These are phyloP conservation scores for Spinus olivaceus DNA, from an alignment of 2,797 vertebrate genomes.

Conservation along the genomic window DNA sequence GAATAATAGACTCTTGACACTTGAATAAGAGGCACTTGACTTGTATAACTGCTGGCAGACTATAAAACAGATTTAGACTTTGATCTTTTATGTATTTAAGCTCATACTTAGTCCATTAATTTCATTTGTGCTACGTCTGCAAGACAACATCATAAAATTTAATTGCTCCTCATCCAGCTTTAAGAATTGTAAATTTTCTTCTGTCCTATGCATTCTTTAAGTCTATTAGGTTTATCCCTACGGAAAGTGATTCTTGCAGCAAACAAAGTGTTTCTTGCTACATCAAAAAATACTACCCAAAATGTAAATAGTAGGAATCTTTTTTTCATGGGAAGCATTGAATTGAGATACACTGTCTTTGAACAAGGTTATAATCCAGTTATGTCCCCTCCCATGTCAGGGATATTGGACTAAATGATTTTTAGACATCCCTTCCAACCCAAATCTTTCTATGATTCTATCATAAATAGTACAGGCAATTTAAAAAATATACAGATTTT, in stretches of 20 bases:
- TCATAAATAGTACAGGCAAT: neutral
- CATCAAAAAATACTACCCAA: neutral
- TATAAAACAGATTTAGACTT: neutral
- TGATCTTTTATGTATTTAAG: neutral
- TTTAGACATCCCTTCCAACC: neutral
- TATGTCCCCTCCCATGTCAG: rapidly evolving
- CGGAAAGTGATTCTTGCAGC: neutral
- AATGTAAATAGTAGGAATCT: neutral
- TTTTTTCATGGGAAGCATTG: neutral
- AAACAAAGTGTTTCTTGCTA: neutral
- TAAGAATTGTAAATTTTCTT: neutral
- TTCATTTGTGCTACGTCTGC: neutral
- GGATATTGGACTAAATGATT: neutral
- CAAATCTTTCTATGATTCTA: neutral
- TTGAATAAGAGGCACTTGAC: neutral
- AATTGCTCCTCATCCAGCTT: neutral
- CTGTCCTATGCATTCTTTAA: neutral
- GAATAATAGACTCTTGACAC: neutral
- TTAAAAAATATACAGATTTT: neutral
- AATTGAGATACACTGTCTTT: neutral
- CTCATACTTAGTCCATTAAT: neutral
- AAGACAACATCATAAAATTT: neutral
- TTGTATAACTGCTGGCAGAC: neutral
- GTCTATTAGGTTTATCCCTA: neutral
- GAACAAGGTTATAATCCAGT: neutral